Evolutionary conservation across 2,797 vertebrate species (phyloP), one percentile per base, ranked within the genome.

Genomic region (Hippoglossus hippoglossus): DNA sequence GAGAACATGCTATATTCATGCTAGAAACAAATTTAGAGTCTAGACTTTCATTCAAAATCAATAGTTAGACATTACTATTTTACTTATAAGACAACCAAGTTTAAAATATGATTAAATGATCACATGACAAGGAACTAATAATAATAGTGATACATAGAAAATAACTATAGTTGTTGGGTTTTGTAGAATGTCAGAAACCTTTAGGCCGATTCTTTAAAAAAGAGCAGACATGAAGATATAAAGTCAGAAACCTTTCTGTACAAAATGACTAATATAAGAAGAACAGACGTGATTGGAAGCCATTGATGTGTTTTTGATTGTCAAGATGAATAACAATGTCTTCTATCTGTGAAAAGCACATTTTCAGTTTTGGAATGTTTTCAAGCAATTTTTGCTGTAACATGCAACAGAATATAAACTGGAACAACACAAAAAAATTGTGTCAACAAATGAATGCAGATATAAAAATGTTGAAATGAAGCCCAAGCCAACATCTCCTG

Each of bases 41-140:
- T 77, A 77, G 68, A 82, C 73, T 76, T 81, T 75, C 53, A 79
- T 76, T 50, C 79, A 41, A 87, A 79, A 81, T 71, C 6, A 75
- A 65, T 54, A 74, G 61, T 80, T 61, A 83, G 47, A 69, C 77
- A 50, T 70, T 13, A 49, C 64, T 71, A 75, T 34, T 72, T 25
- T 16, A 75, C 75, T 74, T 85, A 59, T 31, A 86, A 72, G 72
- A 69, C 47, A 49, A 71, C 66, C 49, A 36, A 54, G 61, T 51
- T 82, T 68, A 47, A 80, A 68, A 66, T 46, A 76, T 34, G 21
- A 74, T 53, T 15, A 69, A 73, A 68, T 50, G 0, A 76, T 41
- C 25, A 76, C 64, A 75, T 31, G 16, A 84, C 15, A 7, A 51
- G 49, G 57, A 75, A 61, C 46, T 64, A 68, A 63, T 26, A 59